Conservation (phyloP, 2,113 vertebrate species). For the Salvelinus fontinalis region DNA sequence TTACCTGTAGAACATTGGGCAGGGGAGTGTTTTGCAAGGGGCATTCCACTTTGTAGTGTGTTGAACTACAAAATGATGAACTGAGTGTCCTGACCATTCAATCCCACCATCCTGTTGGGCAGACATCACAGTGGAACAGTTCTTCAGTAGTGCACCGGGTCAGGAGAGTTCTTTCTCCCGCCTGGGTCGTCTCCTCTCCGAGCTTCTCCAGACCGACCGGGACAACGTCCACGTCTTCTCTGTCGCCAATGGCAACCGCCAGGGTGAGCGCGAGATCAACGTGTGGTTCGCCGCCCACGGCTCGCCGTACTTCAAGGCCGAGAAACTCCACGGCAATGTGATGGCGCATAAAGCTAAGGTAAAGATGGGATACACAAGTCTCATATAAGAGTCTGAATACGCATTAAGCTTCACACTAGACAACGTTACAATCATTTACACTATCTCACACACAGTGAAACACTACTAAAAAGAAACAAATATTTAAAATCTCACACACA, state of each 20-base stretch:
- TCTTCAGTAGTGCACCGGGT: conserved; percentile 68
- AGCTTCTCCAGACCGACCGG: conserved; percentile 69
- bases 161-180: conserved; percentile 75
- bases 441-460: conserved; percentile 11
- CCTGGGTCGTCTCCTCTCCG: conserved; percentile 73
- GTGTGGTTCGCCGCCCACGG: conserved; percentile 82
- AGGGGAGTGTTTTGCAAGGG: too few relatives aligned
- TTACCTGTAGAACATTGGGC: too few relatives aligned
- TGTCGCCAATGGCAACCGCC: conserved; percentile 60
- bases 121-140: conserved; percentile 80
- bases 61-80: too few relatives aligned
- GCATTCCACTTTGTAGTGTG: too few relatives aligned
- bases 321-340: conserved; percentile 83
- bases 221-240: conserved; percentile 83
- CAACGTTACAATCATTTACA: conserved; percentile 7
- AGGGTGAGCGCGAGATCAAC: conserved; percentile 57
- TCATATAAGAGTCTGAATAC: conserved; percentile 1
- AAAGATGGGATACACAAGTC: conserved; percentile 11
- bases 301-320: conserved; percentile 77
- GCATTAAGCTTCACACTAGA: conserved; percentile 7
- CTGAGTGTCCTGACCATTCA: too few relatives aligned
- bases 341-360: conserved; percentile 78
- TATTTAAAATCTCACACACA: conserved; percentile 1
- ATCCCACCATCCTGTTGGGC: background rate
- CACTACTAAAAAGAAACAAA: background rate